Base-by-base conservation (phyloP, 1,140 invertebrate genomes). In the Pygmarrhopalites habei region DNA sequence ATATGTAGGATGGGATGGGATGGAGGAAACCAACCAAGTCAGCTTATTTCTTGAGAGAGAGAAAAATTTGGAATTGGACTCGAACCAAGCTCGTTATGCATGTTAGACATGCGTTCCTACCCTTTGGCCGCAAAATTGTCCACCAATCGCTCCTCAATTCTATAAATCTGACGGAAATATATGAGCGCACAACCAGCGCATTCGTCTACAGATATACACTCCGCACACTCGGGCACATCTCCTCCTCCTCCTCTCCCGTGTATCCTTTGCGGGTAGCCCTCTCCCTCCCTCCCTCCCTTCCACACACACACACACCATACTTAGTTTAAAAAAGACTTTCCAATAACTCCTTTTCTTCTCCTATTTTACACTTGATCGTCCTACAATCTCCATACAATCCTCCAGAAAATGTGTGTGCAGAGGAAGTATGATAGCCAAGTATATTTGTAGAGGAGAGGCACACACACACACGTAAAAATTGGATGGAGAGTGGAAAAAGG, bases 111-210 rank as follows among this genome's bases (percentile, higher is more conserved):
- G 53, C 53, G 30, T 56, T 56, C 53, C 23, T 41, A 35, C 53
- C 29, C 30, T 56, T 52, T 56, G 30, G 53, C 53, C 53, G 53
- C 30, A 41, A 56, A 56, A 56, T 30, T 56, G 53, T 56, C 53
- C 35, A 39, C 53, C 30, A 52, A 52, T 52, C 49, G 10, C 15
- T 35, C n/a, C n/a, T 35, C 32, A 35, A 7, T 35, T 35, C 32
- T 35, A n/a, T n/a, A n/a, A n/a, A n/a, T n/a, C n/a, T n/a, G n/a
- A n/a, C n/a, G n/a, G n/a, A n/a, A n/a, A n/a, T n/a, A n/a, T n/a
- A 17, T 39, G 35, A 10, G 35, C 35, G 35, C 17, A 39, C 35
- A 17, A 39, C 17, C 10, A 39, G 35, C 17, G 35, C 35, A 39
- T 39, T 7, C 17, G 35, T 39, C 35, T 39, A 39, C 35, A 39